A percentile compares a stretch with the other conserved stretches of the same genome.
Evolutionary conservation across 1,140 invertebrate species (phyloP).

Genomic region (Philopotamus ludificatus): DNA sequence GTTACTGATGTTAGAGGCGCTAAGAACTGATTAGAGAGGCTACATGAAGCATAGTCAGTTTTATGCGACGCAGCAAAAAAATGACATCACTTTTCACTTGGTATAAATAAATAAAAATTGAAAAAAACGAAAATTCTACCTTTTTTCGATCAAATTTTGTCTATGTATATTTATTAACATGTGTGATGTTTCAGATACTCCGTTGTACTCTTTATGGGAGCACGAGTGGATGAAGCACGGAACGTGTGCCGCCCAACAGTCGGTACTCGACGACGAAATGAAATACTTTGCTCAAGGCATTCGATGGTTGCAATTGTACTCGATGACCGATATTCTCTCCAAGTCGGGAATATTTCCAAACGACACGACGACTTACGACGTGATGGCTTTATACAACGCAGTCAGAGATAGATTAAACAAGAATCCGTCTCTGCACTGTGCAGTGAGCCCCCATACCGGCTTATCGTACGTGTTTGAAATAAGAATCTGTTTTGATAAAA

Average conservation of each 20-base stretch:
- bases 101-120: no score
- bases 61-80: no score
- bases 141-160: no score
- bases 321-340: constrained; percentile 63
- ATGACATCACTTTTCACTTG: no score
- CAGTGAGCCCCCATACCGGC: constrained; percentile 57
- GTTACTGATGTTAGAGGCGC: no score
- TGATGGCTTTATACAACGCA: constrained; percentile 59
- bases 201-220: constrained; percentile 67
- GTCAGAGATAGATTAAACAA: constrained; percentile 58
- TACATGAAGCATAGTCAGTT: no score
- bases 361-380: constrained; percentile 56
- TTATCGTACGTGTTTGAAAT: constrained; percentile 63
- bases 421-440: constrained; percentile 64
- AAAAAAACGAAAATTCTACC: no score
- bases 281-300: constrained; percentile 75
- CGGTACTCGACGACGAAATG: constrained; percentile 62
- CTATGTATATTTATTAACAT: background rate
- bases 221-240: constrained; percentile 87
- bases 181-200: constrained; percentile 48
- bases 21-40: no score
- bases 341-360: constrained; percentile 60
- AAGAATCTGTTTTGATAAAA: constrained; percentile 67
- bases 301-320: constrained; percentile 61
- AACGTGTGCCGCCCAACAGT: constrained; percentile 68